Conservation (phyloP, 2,113 vertebrate genomes). For the Dasyurus viverrinus region DNA sequence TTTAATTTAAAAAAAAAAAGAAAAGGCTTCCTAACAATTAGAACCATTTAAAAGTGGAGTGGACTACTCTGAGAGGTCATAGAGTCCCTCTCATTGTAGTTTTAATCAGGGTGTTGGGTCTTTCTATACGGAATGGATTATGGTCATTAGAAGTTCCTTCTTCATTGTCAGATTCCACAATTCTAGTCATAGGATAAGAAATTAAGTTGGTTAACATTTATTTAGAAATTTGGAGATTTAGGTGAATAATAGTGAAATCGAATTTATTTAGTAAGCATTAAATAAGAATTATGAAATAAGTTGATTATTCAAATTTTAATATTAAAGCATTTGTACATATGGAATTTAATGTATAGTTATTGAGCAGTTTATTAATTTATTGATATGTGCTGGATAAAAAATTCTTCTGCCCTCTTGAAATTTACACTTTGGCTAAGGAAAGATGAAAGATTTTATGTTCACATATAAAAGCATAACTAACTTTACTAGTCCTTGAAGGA, state of each 20-base stretch:
- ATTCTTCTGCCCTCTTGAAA: background rate
- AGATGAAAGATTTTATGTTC: background rate
- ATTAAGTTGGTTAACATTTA: background rate
- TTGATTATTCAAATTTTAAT: background rate
- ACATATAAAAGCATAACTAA: background rate
- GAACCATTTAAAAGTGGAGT: background rate
- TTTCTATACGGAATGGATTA: background rate
- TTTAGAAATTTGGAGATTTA: background rate
- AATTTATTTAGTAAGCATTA: background rate
- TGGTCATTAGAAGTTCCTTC: background rate
- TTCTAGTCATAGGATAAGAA: background rate
- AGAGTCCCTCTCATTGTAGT: background rate
- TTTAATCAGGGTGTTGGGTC: background rate
- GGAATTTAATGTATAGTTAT: background rate
- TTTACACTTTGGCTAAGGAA: background rate
- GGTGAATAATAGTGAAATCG: background rate
- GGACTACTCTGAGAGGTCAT: background rate
- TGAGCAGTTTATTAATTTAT: background rate
- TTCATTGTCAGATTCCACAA: background rate
- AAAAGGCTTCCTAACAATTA: background rate
- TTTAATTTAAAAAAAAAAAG: background rate
- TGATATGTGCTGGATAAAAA: background rate
- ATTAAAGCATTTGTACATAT: background rate
- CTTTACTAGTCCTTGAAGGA: background rate
- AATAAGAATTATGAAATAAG: background rate